These are phyloP conservation scores for Chaetophractus vellerosus DNA, from an alignment of 2,797 vertebrate species.

Conservation along the genomic window DNA sequence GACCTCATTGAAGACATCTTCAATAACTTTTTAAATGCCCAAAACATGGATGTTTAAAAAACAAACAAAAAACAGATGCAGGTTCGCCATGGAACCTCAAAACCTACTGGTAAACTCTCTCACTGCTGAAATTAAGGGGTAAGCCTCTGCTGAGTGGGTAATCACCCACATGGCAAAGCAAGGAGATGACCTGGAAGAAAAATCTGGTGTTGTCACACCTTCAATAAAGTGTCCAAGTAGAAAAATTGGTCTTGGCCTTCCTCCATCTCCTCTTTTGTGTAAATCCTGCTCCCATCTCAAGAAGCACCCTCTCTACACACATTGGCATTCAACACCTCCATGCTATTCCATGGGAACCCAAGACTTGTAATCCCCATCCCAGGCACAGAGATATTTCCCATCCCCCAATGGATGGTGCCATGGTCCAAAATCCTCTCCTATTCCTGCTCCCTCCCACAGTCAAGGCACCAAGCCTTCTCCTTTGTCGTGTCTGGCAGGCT, in stretches of 20 bases:
- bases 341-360: neutral
- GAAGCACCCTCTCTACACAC: neutral
- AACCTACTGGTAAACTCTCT: neutral
- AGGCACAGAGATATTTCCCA: neutral
- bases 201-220: neutral
- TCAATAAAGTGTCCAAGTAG: neutral
- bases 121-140: neutral
- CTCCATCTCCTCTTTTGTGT: neutral
- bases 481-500: neutral
- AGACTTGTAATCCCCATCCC: neutral
- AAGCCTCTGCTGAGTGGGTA: neutral
- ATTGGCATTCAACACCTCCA: neutral
- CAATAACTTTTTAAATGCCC: neutral
- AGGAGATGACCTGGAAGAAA: neutral
- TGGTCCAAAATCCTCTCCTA: neutral
- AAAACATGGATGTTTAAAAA: slow-evolving; percentile 29
- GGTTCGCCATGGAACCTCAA: neutral
- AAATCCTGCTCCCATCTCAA: neutral
- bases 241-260: neutral
- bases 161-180: neutral
- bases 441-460: neutral
- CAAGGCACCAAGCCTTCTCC: neutral
- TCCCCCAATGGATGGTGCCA: no score
- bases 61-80: neutral
- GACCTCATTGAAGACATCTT: neutral